Evolutionary conservation across 2,797 vertebrate genomes (phyloP), one percentile per base, ranked within the genome.

Genomic region (Enteromius unitaeniatus): DNA sequence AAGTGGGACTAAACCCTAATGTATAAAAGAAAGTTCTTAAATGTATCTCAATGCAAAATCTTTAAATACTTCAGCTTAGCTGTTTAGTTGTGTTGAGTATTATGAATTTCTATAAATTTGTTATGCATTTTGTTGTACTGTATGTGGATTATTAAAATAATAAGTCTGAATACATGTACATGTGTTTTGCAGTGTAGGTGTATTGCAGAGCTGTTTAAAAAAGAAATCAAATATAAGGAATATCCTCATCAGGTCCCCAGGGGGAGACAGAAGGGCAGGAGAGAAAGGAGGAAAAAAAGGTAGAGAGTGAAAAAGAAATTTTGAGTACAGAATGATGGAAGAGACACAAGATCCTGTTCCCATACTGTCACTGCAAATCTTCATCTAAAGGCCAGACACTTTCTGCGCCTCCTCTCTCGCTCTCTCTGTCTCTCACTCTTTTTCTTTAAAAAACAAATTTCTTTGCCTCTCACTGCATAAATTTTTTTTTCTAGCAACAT

Each of bases 191-290:
- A 45, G 47, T 47, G 31, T 75, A 45, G 19, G 17, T 65, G 26
- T 42, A 47, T 26, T 42, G 40, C n/a, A 34, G 19, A 53, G 10
- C 51, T 73, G 81, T 75, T 80, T 69, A 85, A 60, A 89, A 45
- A 86, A 89, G 82, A 88, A 91, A 89, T 88, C 86, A 90, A 81
- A 76, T 80, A 81, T 80, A 85, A 80, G 70, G 42, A 86, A 75
- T 70, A 64, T 81, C 28, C 28, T 55, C 51, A 86, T 74, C 74
- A 81, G 75, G 26, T 42, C 74, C 21, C 72, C 86, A 78, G 77
- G 87, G 87, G 87, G 88, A 89, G 64, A n/a, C 51, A 83, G 55
- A 73, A 49, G 72, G 70, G 21, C 78, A 62, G 58, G 10, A 65
- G 45, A 81, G 89, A 86, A 82, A 72, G 47, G 84, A 86, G 84